These are phyloP conservation scores for Pantelozetes paolii DNA, from an alignment of 2,888 invertebrate species.

Conservation along the genomic window DNA sequence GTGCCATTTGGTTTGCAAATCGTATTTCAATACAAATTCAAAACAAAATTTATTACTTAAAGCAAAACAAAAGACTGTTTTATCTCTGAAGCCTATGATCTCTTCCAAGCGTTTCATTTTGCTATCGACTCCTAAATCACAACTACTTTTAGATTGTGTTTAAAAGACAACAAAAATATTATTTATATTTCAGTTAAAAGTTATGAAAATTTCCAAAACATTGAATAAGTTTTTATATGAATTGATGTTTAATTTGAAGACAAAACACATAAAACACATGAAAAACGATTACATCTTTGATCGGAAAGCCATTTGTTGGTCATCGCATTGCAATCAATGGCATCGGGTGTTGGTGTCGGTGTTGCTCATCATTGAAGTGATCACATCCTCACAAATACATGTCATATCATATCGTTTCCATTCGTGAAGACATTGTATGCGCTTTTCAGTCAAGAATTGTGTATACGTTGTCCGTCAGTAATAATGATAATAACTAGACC, in stretches of 20 bases:
- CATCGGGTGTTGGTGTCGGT: conserved; percentile 3
- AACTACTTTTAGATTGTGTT: conserved; percentile 1
- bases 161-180: too few relatives aligned
- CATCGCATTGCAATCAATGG: conserved; percentile 28
- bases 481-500: not conserved
- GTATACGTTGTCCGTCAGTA: too few relatives aligned
- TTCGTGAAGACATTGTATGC: not conserved
- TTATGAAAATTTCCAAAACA: not conserved
- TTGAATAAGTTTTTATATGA: not conserved
- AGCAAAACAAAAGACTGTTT: not conserved
- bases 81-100: conserved; percentile 14
- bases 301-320: conserved; percentile 22
- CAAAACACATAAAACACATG: not conserved
- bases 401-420: conserved; percentile 30
- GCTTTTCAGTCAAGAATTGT: too few relatives aligned
- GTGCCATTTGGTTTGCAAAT: conserved; percentile 23
- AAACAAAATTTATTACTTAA: conserved; percentile 25
- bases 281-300: conserved; percentile 4
- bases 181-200: conserved; percentile 8
- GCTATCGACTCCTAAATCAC: not conserved
- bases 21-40: conserved; percentile 14
- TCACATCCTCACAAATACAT: conserved; percentile 11
- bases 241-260: not conserved
- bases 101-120: conserved; percentile 20
- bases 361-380: conserved; percentile 32